phyloP scores from a whole-genome alignment of 2,888 invertebrate genomes.

The Furcula furcula region DNA sequence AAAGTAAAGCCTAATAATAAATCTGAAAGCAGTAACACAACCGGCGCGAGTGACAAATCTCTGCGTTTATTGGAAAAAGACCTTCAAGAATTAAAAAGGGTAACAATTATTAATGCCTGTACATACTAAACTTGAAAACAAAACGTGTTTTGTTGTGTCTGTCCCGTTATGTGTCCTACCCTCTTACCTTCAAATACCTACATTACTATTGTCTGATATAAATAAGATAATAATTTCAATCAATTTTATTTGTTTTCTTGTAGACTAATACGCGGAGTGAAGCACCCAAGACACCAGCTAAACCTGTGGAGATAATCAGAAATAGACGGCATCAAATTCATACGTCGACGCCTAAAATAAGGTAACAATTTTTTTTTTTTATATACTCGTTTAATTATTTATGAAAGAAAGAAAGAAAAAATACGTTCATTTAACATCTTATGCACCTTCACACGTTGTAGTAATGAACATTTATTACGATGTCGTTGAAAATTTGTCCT shows the following conservation, averaged over 20 bases:
- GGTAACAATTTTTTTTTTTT: slow-evolving; percentile 33
- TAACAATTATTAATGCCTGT: too few relatives aligned
- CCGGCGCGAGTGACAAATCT: slow-evolving; percentile 65
- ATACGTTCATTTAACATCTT: too few relatives aligned
- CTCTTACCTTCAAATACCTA: background rate
- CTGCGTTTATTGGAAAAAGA: slow-evolving; percentile 80
- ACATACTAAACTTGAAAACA: too few relatives aligned
- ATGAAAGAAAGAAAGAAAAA: too few relatives aligned
- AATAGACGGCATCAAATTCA: slow-evolving; percentile 55
- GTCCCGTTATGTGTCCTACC: too few relatives aligned
- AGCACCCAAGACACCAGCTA: slow-evolving; percentile 41
- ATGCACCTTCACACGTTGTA: too few relatives aligned
- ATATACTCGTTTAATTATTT: too few relatives aligned
- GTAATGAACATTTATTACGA: too few relatives aligned
- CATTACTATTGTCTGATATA: background rate
- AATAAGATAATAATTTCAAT: background rate
- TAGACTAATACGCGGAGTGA: slow-evolving; percentile 63
- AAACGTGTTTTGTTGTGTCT: too few relatives aligned
- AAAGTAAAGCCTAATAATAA: slow-evolving; percentile 44
- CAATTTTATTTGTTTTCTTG: slow-evolving; percentile 25
- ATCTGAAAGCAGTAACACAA: slow-evolving; percentile 42
- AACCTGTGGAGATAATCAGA: slow-evolving; percentile 41
- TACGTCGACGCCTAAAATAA: slow-evolving; percentile 65
- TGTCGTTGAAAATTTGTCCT: too few relatives aligned
- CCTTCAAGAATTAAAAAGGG: slow-evolving; percentile 81